Base-by-base conservation (phyloP, 2,797 vertebrate genomes). In the Bradypodion pumilum region DNA sequence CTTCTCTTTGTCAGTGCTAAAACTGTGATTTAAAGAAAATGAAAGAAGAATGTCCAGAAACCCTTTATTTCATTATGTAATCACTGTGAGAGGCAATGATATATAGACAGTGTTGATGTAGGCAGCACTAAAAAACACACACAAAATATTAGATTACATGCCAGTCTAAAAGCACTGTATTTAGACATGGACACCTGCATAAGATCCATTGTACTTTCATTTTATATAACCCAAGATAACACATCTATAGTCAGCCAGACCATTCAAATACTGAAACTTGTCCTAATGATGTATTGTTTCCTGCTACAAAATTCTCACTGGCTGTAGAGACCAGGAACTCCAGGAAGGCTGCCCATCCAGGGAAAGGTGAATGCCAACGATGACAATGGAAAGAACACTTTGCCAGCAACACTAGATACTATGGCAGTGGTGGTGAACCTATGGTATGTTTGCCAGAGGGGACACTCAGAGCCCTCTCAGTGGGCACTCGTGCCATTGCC, bases 261-360 rank as follows among this genome's bases (percentile, higher is more conserved):
- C n/a, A 44, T 84, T 65, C 27, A 63, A 70, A 21, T 75, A 23
- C 52, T 79, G 81, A 42, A 32, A 16, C 27, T 35, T 42, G 59
- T 42, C 72, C 73, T 80, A 83, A 79, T 46, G 44, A 27, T n/a
- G 69, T 70, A 80, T 21, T 63, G 37, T 56, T 77, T 84, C 35
- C 21, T 81, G 42, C 56, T 25, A 86, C 40, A 75, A 79, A 79
- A 80, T 69, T 74, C 21, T 35, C 78, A 76, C 56, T 29, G 44
- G 56, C 32, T 63, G 65, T 40, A 52, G 60, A 21, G 25, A 35
- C 63, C 25, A 68, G 60, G 35, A 32, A 62, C 37, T 84, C 59
- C n/a, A 59, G 12, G 56, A 42, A 73, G 65, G 35, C 35, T 42
- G 70, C 8, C 56, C 65, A 32, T 75, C 73, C 77, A 76, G 42